phyloP scores from a whole-genome alignment of 2,113 vertebrate species.

The Edolisoma coerulescens region DNA sequence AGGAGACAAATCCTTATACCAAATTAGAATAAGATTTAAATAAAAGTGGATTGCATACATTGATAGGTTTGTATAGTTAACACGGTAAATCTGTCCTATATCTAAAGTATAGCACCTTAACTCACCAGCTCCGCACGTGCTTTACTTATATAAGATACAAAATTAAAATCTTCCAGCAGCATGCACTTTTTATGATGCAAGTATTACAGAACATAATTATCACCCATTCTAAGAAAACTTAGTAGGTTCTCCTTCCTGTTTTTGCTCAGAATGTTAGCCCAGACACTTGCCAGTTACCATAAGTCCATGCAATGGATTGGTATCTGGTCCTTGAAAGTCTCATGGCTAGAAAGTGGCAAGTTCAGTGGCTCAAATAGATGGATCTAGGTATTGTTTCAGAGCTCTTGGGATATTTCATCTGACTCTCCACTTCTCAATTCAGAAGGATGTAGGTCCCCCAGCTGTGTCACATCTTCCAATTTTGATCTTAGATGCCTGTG shows the following conservation, averaged over 20 bases:
- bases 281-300: background rate
- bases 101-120: background rate
- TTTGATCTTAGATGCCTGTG: background rate
- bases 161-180: background rate
- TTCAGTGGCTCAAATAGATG: background rate
- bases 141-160: background rate
- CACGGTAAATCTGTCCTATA: background rate
- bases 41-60: background rate
- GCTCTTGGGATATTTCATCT: background rate
- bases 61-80: background rate
- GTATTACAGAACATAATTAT: background rate
- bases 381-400: background rate
- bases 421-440: background rate
- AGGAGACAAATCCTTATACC: background rate
- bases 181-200: background rate
- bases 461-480: background rate
- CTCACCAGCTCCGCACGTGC: fast-evolving
- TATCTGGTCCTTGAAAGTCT: background rate
- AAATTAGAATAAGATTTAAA: background rate
- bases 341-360: background rate
- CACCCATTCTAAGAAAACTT: background rate
- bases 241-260: background rate
- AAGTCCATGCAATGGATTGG: background rate
- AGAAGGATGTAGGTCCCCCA: background rate
- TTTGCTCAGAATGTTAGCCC: background rate